A percentile compares a stretch with the other conserved stretches of the same genome.
phyloP scores from a whole-genome alignment of 2,888 invertebrate species.

The Meganola albula region DNA sequence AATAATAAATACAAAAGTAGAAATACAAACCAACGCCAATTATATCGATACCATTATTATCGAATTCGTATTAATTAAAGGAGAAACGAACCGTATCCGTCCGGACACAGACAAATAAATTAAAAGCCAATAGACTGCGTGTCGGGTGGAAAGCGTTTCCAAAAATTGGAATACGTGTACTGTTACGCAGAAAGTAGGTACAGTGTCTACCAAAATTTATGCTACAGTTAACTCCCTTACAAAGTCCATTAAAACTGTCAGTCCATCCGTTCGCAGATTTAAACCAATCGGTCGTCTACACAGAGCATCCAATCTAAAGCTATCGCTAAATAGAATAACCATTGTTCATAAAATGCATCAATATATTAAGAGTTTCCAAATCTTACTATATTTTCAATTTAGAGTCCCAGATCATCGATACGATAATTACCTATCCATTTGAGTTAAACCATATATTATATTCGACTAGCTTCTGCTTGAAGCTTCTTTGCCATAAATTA shows the following conservation, averaged over 20 bases:
- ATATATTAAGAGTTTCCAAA: too few relatives aligned
- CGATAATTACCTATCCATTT: too few relatives aligned
- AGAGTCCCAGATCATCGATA: too few relatives aligned
- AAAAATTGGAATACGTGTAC: conserved; percentile 45
- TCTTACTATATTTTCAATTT: too few relatives aligned
- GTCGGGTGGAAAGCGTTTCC: conserved; percentile 38
- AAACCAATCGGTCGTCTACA: conserved; percentile 53
- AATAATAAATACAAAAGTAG: not conserved
- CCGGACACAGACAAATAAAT: conserved; percentile 56
- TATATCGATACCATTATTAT: conserved; percentile 15
- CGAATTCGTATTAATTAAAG: conserved; percentile 23
- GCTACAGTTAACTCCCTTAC: conserved; percentile 56
- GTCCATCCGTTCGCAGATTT: conserved; percentile 63
- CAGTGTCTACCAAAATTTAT: conserved; percentile 43
- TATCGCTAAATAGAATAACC: conserved; percentile 6
- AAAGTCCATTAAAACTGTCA: conserved; percentile 63
- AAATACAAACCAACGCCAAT: conserved; percentile 6
- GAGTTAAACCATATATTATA: too few relatives aligned
- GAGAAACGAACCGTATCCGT: conserved; percentile 30
- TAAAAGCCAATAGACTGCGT: conserved; percentile 51
- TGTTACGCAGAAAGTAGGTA: conserved; percentile 36
- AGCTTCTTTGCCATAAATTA: too few relatives aligned
- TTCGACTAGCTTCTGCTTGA: too few relatives aligned
- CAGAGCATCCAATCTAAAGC: too few relatives aligned
- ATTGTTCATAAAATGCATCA: too few relatives aligned